Evolutionary conservation across 2,888 invertebrate species (phyloP), one percentile per base, ranked within the genome.

Genomic region (Drosophila acutilabella): DNA sequence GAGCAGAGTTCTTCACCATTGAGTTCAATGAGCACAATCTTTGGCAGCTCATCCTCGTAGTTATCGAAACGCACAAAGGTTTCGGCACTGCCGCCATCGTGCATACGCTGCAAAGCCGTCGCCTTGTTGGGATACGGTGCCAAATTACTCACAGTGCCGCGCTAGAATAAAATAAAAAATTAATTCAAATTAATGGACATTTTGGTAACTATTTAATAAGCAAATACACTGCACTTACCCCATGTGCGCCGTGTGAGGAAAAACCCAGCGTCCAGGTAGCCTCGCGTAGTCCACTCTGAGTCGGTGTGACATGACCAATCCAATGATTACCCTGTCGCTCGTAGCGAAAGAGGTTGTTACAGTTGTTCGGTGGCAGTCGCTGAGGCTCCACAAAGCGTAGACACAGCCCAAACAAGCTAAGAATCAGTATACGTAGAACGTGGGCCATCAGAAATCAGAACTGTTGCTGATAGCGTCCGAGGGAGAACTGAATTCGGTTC

Each of bases 281-380:
- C 5, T 26, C 70, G 3, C 13, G 52, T 5, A 76, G 52, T 5
- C 79, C 83, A 16, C 59, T 47, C 20, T 58, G 50, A 0, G 59
- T 50, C 3, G 88, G 68, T 0, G 60, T 84, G 0, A 70, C 33
- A 18, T 61, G 62, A 0, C 90, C 90, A 38, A 73, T 67, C 62
- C 64, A 70, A 0, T 44, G 64, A 62, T 70, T 57, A 4, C 48
- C 64, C 4, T 53, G 54, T 0, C 70, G 66, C 16, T 66, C 56
- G 30, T 86, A 86, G 8, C 50, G 59, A 48, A 89, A 89, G 1
- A 81, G 16, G 10, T 6, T 42, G 1, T 56, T 62, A 13, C 86
- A 86, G 1, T 57, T 41, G 20, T 74, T 86, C 7, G 53, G 47
- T 14, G 90, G 87, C 36, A 72, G 45, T 0, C 64, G 45, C 33